Conservation (phyloP, 2,888 invertebrate species). For the Lutraria lutraria region DNA sequence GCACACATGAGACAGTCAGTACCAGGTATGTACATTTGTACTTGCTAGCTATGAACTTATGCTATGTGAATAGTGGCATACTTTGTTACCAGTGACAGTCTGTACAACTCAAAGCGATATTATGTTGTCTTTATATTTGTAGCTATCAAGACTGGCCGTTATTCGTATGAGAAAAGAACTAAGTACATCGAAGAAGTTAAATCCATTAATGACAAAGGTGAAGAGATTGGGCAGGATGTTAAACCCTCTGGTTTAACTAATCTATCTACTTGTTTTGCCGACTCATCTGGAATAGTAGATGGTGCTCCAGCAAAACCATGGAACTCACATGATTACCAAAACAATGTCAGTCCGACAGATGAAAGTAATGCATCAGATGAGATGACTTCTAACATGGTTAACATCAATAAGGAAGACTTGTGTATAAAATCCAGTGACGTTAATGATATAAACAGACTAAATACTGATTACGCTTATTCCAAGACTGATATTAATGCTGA, state of each 20-base stretch:
- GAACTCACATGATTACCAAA: background rate
- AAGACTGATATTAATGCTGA: background rate
- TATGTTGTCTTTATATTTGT: background rate
- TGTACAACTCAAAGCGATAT: too few species aligned
- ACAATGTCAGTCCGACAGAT: background rate
- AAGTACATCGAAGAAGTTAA: conserved; percentile 81
- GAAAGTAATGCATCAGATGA: background rate
- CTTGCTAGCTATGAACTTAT: too few species aligned
- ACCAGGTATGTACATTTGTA: too few species aligned
- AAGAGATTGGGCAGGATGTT: background rate
- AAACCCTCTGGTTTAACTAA: too few species aligned
- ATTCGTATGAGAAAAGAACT: conserved; percentile 82
- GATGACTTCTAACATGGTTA: background rate
- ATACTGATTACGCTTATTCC: background rate
- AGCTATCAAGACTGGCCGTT: conserved; percentile 84
- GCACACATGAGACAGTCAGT: too few species aligned
- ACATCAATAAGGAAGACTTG: background rate
- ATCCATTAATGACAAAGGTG: conserved; percentile 1
- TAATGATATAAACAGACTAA: background rate
- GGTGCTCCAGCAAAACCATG: background rate
- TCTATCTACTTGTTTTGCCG: background rate
- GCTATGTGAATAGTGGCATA: too few species aligned
- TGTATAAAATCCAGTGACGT: background rate
- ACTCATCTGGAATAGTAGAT: background rate
- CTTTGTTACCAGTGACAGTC: too few species aligned